phyloP scores from a whole-genome alignment of 2,888 invertebrate species.

The Heteropelma amictum region DNA sequence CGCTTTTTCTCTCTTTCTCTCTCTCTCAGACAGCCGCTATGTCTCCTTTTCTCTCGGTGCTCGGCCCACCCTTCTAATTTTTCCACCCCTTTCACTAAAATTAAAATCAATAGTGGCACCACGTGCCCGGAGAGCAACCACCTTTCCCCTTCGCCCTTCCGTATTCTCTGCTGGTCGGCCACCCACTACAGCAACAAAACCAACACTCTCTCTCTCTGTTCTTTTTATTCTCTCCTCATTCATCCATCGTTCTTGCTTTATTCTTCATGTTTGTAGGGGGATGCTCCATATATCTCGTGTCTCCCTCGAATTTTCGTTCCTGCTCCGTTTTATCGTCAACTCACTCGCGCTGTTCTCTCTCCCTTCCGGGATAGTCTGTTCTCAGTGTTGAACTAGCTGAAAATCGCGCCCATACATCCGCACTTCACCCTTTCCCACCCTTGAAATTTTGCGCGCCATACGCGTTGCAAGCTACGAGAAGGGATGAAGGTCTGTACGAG shows the following conservation, averaged over 20 bases:
- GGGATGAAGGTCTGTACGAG: slow-evolving; percentile 26
- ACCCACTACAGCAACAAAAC: slow-evolving; percentile 53
- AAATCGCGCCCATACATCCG: slow-evolving; percentile 20
- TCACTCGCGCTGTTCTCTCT: slow-evolving; percentile 1
- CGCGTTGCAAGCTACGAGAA: slow-evolving; percentile 44
- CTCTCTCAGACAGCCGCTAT: slow-evolving; percentile 54
- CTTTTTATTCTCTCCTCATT: slow-evolving; percentile 15
- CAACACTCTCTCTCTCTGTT: slow-evolving; percentile 39
- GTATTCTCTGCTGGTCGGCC: slow-evolving; percentile 50
- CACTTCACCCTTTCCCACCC: slow-evolving; percentile 19
- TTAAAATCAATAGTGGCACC: slow-evolving; percentile 79
- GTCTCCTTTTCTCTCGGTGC: slow-evolving; percentile 52
- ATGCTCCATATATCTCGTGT: slow-evolving; percentile 9
- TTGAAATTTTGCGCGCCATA: slow-evolving; percentile 39
- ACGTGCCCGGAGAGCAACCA: slow-evolving; percentile 73
- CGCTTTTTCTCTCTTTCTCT: slow-evolving; percentile 43
- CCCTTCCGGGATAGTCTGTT: neutral
- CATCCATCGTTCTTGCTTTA: slow-evolving; percentile 34
- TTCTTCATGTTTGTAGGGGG: slow-evolving; percentile 23
- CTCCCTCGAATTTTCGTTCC: neutral
- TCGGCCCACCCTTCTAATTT: slow-evolving; percentile 77
- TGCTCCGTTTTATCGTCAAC: neutral
- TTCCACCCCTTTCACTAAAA: slow-evolving; percentile 78
- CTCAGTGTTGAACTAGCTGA: slow-evolving; percentile 3
- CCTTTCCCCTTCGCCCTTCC: slow-evolving; percentile 40